A percentile compares a stretch with the other conserved stretches of the same genome.
Evolutionary conservation across 53 echinoderm and acorn worm genomes (phyloP).

Genomic region (Stichopus horrens): DNA sequence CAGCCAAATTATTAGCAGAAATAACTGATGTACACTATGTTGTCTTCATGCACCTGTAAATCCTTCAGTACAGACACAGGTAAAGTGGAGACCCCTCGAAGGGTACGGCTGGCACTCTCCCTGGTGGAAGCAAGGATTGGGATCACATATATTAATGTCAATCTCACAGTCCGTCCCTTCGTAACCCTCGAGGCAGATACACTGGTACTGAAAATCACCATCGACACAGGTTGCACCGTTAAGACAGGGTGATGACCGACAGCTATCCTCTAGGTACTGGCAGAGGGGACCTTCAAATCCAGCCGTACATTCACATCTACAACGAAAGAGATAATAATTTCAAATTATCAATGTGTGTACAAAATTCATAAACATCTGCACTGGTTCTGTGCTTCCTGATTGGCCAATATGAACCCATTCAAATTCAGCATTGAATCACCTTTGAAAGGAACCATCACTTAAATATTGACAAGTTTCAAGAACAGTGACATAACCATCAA

Average conservation of each 20-base stretch:
- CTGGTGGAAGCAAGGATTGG: conserved; percentile 92
- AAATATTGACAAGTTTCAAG: too few relatives aligned
- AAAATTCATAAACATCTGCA: too few relatives aligned
- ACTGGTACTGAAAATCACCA: conserved; percentile 77
- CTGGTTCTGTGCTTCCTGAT: too few relatives aligned
- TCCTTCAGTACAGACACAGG: conserved; percentile 83
- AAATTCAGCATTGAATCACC: too few relatives aligned
- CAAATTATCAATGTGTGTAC: too few relatives aligned
- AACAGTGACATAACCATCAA: too few relatives aligned
- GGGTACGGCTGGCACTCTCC: conserved; percentile 76
- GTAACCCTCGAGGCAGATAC: conserved; percentile 69
- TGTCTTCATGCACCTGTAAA: conserved; percentile 70
- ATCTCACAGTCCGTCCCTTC: conserved; percentile 79
- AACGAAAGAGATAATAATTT: neutral
- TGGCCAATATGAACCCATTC: too few relatives aligned
- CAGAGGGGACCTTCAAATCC: conserved; percentile 82
- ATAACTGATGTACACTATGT: too few relatives aligned
- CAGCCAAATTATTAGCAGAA: too few relatives aligned
- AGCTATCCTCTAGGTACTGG: conserved; percentile 69
- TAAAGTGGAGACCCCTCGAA: conserved; percentile 64
- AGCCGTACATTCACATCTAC: conserved; percentile 79
- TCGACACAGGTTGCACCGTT: conserved; percentile 86
- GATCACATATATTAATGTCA: conserved; percentile 88
- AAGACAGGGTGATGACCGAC: conserved; percentile 75
- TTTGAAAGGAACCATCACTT: too few relatives aligned